Evolutionary conservation across 2,888 invertebrate species (phyloP).

Genomic region (Argyra leucocephala): DNA sequence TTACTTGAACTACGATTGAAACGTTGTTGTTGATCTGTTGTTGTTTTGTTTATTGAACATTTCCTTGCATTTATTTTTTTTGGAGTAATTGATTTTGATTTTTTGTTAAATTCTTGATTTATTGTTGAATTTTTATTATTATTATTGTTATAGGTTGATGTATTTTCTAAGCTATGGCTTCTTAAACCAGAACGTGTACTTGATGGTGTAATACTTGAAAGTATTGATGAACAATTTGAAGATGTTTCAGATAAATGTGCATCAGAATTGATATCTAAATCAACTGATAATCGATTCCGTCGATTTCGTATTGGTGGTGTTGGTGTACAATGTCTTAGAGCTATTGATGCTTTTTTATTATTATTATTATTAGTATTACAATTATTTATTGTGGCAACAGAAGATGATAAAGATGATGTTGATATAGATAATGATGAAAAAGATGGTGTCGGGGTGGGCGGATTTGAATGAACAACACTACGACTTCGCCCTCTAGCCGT

Average conservation of each 20-base stretch:
- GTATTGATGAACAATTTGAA: constrained; percentile 13
- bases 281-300: constrained; percentile 21
- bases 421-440: neutral
- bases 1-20: neutral
- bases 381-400: neutral
- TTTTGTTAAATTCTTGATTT: constrained; percentile 20
- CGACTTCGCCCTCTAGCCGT: constrained; percentile 1
- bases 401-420: neutral
- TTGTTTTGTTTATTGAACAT: neutral
- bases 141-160: constrained; percentile 16
- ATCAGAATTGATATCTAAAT: constrained; percentile 20
- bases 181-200: constrained; percentile 23
- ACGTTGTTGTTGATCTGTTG: neutral
- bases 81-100: neutral
- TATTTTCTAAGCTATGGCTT: constrained; percentile 26
- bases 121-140: constrained; percentile 4
- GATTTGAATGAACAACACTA: constrained; percentile 4
- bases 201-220: constrained; percentile 18
- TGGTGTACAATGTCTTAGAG: constrained; percentile 19
- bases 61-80: neutral
- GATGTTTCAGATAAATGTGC: constrained; percentile 15
- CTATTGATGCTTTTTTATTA: constrained; percentile 14
- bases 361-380: constrained; percentile 15
- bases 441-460: constrained; percentile 5
- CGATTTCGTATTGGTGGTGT: constrained; percentile 23